Evolutionary conservation across 2,113 vertebrate genomes (phyloP), one percentile per base, ranked within the genome.

Genomic region (Myiopsitta monachus): DNA sequence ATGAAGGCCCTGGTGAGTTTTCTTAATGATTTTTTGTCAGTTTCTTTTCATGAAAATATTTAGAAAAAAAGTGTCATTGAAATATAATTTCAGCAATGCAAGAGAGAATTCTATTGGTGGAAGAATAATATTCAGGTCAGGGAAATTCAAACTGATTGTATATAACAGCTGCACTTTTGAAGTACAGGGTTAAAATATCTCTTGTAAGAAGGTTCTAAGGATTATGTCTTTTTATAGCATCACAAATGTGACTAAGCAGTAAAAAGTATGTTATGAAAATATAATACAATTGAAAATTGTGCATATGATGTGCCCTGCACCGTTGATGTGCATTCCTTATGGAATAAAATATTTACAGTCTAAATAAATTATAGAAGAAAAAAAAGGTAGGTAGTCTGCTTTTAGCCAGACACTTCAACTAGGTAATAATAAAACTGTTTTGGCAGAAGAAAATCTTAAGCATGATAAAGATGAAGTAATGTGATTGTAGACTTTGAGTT

Each of bases 141-240:
- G 38, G 62, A 80, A 90, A 83, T 88, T 67, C 19, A 39, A 33
- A 43, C 5, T 67, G n/a, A 26, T 51, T 26, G 18, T 70, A n/a
- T 23, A 74, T 22, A 63, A 43, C 76, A 91, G 61, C 70, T 43
- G 54, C 21, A 83, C 61, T 81, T 88, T 63, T 83, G 51, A 87
- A 87, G 80, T 64, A 24, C 51, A 36, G 46, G 26, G 59, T 90
- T 93, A 93, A 88, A 92, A 74, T 54, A 59, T 79, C 61, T 82
- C 81, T 80, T 59, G 46, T 93, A 88, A 94, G 78, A 90, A 88
- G 79, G 80, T 77, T 94, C 67, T 63, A 88, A 93, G 79, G 72
- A 83, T 96, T 96, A 51, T 33, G 39, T 70, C 64, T 88, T 86
- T 88, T 95, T 93, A 83, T 94, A 83, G 72, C 38, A 77, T 83